Evolutionary conservation across 2,888 invertebrate species (phyloP).

Genomic region (Tribolium freemani): DNA sequence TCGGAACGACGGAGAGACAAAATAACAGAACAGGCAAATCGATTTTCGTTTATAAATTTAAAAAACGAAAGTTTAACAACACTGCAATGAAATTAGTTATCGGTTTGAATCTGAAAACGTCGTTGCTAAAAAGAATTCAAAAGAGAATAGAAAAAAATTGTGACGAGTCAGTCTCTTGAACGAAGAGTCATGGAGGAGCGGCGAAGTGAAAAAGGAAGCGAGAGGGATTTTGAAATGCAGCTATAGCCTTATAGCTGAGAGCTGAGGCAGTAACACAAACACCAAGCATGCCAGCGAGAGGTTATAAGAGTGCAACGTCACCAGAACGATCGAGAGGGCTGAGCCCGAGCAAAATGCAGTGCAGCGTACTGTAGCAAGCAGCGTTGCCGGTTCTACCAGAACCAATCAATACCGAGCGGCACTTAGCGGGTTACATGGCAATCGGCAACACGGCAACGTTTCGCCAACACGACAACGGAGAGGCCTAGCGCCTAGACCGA

Average conservation of each 20-base stretch:
- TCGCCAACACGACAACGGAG: constrained; percentile 42
- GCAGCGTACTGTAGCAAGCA: constrained; percentile 65
- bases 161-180: constrained; percentile 39
- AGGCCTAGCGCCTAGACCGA: constrained; percentile 15
- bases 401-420: constrained; percentile 66
- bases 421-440: constrained; percentile 53
- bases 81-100: constrained; percentile 11
- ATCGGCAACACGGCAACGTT: constrained; percentile 56
- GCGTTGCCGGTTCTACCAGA: constrained; percentile 60
- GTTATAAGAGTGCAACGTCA: constrained; percentile 53
- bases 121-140: not conserved
- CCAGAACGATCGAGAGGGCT: constrained; percentile 48
- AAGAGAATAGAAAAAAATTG: constrained; percentile 9
- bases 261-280: constrained; percentile 28
- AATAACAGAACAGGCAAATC: constrained; percentile 17
- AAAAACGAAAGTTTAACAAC: constrained; percentile 23
- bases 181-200: constrained; percentile 14
- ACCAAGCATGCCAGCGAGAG: constrained; percentile 45
- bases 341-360: constrained; percentile 57
- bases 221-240: constrained; percentile 41
- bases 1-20: constrained; percentile 6
- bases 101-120: not conserved
- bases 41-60: constrained; percentile 6
- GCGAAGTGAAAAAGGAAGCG: constrained; percentile 27
- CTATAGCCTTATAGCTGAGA: constrained; percentile 15